Base-by-base conservation (phyloP, 2,797 vertebrate species). In the Semotilus atromaculatus region DNA sequence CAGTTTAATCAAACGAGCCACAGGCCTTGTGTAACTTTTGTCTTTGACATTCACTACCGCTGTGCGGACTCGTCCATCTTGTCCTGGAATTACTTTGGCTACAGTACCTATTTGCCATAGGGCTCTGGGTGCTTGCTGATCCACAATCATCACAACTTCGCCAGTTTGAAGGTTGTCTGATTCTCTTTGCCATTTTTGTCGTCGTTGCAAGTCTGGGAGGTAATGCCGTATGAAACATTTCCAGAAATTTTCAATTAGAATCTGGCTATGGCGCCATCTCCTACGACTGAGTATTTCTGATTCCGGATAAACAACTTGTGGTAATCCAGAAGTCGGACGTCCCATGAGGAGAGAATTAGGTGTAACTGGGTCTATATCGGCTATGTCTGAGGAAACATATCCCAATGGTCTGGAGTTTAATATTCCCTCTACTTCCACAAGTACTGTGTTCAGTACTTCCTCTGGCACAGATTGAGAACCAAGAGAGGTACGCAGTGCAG, bases 111-210 rank as follows among this genome's bases (percentile, higher is more conserved):
- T n/a, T n/a, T n/a, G n/a, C 67, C 21, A 70, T n/a, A 70, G 67
- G 23, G 36, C 36, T 40, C 36, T 8, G 4, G 34, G 67, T 70
- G 67, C 2, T n/a, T 70, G 67, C 0, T 70, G 67, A 2, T 70
- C 67, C 67, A 70, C 11, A 40, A 68, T 68, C 66, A 68, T 68
- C 21, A 70, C 67, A 11, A 70, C 36, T 70, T 70, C 67, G 2
- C 10, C 40, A 23, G 2, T 40, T 4, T 43, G 10, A 38, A 38
- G 38, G 38, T 38, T 38, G 6, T 38, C 38, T 38, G 38, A 38
- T 38, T 38, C 38, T 38, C 1, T 1, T 38, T 38, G 38, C 38
- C 38, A 38, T 38, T 38, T 38, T 38, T 38, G 38, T 38, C 38
- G 38, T 38, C 38, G 38, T 38, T 38, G 38, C 7, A 38, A 38